These are phyloP conservation scores for Acrocephalus arundinaceus DNA, from an alignment of 2,113 vertebrate species.

Conservation along the genomic window DNA sequence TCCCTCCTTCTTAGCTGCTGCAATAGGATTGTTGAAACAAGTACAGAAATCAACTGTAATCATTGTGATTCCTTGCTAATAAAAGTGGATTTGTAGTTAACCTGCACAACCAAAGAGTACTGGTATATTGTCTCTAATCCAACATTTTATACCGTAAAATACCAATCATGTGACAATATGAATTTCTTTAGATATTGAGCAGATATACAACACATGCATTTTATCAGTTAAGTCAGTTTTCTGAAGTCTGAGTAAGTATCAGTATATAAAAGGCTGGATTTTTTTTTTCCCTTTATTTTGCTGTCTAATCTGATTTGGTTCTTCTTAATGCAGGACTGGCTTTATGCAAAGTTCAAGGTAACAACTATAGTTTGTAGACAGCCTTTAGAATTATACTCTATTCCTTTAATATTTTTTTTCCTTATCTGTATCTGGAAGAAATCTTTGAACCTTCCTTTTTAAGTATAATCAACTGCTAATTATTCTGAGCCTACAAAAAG, in stretches of 20 bases:
- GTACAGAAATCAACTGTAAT: neutral
- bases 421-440: neutral
- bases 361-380: slow-evolving; percentile 2
- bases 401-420: neutral
- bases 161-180: neutral
- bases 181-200: neutral
- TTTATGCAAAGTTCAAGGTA: slow-evolving; percentile 18
- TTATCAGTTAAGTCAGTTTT: slow-evolving; percentile 18
- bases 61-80: neutral
- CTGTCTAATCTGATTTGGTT: neutral
- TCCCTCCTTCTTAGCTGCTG: neutral
- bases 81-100: neutral
- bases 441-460: neutral
- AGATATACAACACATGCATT: neutral
- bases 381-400: neutral
- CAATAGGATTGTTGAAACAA: neutral
- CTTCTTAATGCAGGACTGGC: neutral
- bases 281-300: neutral
- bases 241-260: neutral
- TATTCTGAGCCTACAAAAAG: slow-evolving; percentile 29
- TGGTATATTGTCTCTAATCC: neutral
- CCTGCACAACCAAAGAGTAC: neutral
- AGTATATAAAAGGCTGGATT: neutral
- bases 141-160: neutral
- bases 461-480: slow-evolving; percentile 25